phyloP scores from a whole-genome alignment of 2,113 vertebrate genomes.

The Lampris incognitus region DNA sequence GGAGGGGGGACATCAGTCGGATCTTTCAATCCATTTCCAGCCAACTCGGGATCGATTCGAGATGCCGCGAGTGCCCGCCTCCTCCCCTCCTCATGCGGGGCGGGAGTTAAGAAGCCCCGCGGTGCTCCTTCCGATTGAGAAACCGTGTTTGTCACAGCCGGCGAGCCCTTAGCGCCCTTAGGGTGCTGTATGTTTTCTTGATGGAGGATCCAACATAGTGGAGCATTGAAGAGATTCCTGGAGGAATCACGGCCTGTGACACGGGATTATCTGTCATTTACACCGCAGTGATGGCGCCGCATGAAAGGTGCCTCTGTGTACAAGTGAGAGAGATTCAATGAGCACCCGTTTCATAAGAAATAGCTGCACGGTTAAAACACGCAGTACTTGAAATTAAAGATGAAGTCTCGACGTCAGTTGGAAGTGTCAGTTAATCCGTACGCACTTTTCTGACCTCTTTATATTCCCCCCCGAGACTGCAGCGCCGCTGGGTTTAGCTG shows the following conservation, averaged over 20 bases:
- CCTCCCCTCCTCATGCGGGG: constrained; percentile 60
- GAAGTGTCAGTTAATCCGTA: constrained; percentile 1
- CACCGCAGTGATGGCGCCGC: constrained; percentile 55
- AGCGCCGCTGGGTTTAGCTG: constrained; percentile 26
- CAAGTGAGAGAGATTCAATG: constrained; percentile 56
- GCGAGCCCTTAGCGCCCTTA: constrained; percentile 50
- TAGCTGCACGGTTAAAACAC: constrained; percentile 33
- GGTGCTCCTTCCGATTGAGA: constrained; percentile 60
- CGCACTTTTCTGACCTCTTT: constrained; percentile 2
- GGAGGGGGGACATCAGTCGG: constrained; percentile 62
- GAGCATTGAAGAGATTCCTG: constrained; percentile 55
- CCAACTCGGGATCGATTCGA: constrained; percentile 70
- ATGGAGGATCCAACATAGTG: constrained; percentile 43
- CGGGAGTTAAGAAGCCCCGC: constrained; percentile 58
- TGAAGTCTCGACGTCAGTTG: background rate
- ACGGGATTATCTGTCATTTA: constrained; percentile 71
- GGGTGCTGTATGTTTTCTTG: constrained; percentile 46
- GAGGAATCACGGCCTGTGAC: constrained; percentile 68
- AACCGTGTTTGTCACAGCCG: constrained; percentile 71
- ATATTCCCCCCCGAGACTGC: background rate
- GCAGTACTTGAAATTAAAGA: constrained; percentile 24
- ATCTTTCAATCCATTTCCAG: constrained; percentile 75
- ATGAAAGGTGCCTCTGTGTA: constrained; percentile 48
- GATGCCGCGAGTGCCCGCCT: constrained; percentile 38
- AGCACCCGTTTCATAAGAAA: constrained; percentile 68